These are phyloP conservation scores for Drosophila burlai DNA, from an alignment of 1,140 invertebrate species.

Conservation along the genomic window DNA sequence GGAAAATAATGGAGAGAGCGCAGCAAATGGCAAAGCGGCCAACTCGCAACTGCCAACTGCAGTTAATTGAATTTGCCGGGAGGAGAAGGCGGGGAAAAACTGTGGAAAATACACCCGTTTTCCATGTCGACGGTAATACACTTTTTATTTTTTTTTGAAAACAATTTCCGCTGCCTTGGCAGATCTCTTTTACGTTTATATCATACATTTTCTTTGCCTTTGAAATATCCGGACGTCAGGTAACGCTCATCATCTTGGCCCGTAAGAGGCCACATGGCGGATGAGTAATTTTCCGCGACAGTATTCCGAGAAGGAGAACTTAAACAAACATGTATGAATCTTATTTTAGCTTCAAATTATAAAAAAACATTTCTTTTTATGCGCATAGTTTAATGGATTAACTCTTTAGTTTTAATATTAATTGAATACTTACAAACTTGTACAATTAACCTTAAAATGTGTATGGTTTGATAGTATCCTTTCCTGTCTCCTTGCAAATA, in stretches of 20 bases:
- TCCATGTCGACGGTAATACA: conserved; percentile 14
- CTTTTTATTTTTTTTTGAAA: conserved; percentile 19
- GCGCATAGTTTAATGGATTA: too few species aligned
- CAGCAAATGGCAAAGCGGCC: conserved; percentile 42
- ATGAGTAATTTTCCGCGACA: neutral
- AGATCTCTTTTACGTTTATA: conserved; percentile 2
- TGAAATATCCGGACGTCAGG: neutral
- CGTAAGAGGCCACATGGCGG: neutral
- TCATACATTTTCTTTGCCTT: neutral
- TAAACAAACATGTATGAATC: neutral
- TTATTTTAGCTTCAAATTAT: neutral
- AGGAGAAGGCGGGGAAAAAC: conserved; percentile 19
- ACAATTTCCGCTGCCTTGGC: conserved; percentile 1
- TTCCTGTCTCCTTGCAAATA: neutral
- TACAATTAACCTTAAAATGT: neutral
- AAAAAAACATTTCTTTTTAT: neutral
- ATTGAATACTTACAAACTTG: too few species aligned
- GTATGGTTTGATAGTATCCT: neutral
- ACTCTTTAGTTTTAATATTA: neutral
- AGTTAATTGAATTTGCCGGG: conserved; percentile 68
- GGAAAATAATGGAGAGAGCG: conserved; percentile 59
- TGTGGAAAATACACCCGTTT: neutral
- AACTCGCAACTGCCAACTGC: conserved; percentile 58
- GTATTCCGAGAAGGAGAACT: neutral
- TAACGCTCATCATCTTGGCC: neutral